Evolutionary conservation across 2,888 invertebrate genomes (phyloP).

Genomic region (Dysmachus trigonus): DNA sequence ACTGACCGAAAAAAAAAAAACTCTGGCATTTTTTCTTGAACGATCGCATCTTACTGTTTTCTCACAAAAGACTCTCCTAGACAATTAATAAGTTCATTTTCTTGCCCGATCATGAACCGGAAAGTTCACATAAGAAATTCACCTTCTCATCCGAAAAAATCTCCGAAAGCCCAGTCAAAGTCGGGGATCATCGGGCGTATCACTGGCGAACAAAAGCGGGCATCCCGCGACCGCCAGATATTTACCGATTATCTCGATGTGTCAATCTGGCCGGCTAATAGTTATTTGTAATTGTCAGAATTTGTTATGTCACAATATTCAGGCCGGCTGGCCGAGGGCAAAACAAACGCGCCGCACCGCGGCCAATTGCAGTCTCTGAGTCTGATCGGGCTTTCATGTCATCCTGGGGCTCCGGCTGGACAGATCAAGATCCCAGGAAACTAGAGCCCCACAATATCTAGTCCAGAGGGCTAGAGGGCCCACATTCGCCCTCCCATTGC

Average conservation of each 20-base stretch:
- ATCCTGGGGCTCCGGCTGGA: not conserved
- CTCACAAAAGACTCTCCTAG: not conserved
- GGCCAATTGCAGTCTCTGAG: not conserved
- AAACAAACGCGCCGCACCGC: slow-evolving; percentile 1
- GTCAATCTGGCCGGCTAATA: slow-evolving; percentile 50
- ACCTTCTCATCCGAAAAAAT: not conserved
- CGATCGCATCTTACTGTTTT: not conserved
- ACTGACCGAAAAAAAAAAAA: not conserved
- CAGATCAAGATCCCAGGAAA: slow-evolving; percentile 28
- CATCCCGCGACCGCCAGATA: slow-evolving; percentile 9
- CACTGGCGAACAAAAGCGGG: slow-evolving; percentile 16
- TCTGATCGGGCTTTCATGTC: slow-evolving; percentile 31
- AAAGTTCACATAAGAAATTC: slow-evolving; percentile 18
- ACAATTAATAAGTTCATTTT: slow-evolving; percentile 20
- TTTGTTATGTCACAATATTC: slow-evolving; percentile 50
- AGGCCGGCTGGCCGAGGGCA: not conserved
- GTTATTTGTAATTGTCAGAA: slow-evolving; percentile 50
- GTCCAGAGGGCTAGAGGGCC: slow-evolving; percentile 10
- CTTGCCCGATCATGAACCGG: not conserved
- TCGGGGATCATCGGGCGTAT: not conserved
- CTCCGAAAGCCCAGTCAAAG: not conserved
- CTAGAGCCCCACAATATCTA: not conserved
- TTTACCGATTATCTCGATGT: slow-evolving; percentile 47
- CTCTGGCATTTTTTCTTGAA: not conserved
- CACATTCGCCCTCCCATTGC: slow-evolving; percentile 38